phyloP scores from a whole-genome alignment of 2,797 vertebrate genomes.

The Rhinella marina region DNA sequence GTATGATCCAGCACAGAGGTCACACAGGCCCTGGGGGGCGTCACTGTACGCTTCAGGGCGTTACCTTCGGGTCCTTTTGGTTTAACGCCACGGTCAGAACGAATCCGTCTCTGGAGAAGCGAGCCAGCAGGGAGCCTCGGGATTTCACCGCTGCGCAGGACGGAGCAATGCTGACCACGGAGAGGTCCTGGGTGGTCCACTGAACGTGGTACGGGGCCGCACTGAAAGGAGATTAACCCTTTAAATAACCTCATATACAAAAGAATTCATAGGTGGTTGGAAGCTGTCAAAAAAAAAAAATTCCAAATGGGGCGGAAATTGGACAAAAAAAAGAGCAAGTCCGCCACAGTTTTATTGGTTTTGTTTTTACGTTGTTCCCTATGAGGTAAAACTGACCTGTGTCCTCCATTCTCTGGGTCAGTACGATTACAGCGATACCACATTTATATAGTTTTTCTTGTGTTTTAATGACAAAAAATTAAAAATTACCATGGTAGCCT shows the following conservation, averaged over 20 bases:
- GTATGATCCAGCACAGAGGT: background rate
- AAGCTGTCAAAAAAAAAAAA: too few relatives aligned
- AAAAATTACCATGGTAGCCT: too few relatives aligned
- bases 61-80: constrained; percentile 88
- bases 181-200: constrained; percentile 84
- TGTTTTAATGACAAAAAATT: too few relatives aligned
- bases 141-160: constrained; percentile 85
- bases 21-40: background rate
- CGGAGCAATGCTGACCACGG: constrained; percentile 76
- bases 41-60: background rate
- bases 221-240: constrained; percentile 67
- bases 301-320: too few relatives aligned
- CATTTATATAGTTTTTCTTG: too few relatives aligned
- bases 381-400: too few relatives aligned
- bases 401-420: too few relatives aligned
- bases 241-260: background rate
- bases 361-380: too few relatives aligned
- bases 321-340: too few relatives aligned
- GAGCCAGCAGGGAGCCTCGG: constrained; percentile 85
- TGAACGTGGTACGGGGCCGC: constrained; percentile 75
- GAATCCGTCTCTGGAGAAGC: constrained; percentile 86
- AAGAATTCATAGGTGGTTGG: too few relatives aligned
- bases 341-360: too few relatives aligned
- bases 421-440: too few relatives aligned
- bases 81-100: constrained; percentile 87